Conservation (phyloP, 53 echinoderm and acorn worm species). For the Actinopyga echinites region DNA sequence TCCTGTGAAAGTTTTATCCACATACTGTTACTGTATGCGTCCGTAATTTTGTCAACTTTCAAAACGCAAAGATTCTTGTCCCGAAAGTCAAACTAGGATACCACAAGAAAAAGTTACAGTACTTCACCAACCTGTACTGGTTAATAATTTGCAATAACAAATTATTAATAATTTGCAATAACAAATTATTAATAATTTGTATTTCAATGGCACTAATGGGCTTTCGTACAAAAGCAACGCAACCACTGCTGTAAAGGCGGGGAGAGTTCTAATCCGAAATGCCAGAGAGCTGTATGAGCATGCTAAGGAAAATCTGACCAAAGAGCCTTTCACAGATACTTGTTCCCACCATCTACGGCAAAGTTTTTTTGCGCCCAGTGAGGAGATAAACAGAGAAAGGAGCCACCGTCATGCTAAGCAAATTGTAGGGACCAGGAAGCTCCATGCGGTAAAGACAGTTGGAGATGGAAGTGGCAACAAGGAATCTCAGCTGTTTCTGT, state of each 20-base stretch:
- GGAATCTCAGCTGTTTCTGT: background rate
- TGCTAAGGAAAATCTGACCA: background rate
- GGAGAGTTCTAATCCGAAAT: slow-evolving; percentile 34
- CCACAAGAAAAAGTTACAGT: too few species aligned
- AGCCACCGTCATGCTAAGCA: background rate
- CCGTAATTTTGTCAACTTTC: too few species aligned
- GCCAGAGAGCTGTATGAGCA: slow-evolving; percentile 11
- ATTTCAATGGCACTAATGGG: too few species aligned
- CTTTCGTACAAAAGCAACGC: slow-evolving; percentile 46
- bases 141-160: too few species aligned
- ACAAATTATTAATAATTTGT: too few species aligned
- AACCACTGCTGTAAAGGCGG: slow-evolving; percentile 31
- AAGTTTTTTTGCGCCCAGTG: slow-evolving; percentile 2
- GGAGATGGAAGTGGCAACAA: background rate
- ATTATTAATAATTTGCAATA: too few species aligned
- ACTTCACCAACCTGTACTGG: too few species aligned
- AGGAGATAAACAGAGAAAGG: slow-evolving; percentile 33
- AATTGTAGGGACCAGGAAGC: slow-evolving; percentile 2
- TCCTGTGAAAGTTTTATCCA: too few species aligned
- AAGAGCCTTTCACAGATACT: background rate
- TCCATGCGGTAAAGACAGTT: background rate
- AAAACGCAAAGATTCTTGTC: too few species aligned
- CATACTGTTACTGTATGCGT: too few species aligned
- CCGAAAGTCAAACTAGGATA: too few species aligned
- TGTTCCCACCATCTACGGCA: background rate